Evolutionary conservation across 2,113 vertebrate species (phyloP), one percentile per base, ranked within the genome.

Genomic region (Paramormyrops kingsleyae): DNA sequence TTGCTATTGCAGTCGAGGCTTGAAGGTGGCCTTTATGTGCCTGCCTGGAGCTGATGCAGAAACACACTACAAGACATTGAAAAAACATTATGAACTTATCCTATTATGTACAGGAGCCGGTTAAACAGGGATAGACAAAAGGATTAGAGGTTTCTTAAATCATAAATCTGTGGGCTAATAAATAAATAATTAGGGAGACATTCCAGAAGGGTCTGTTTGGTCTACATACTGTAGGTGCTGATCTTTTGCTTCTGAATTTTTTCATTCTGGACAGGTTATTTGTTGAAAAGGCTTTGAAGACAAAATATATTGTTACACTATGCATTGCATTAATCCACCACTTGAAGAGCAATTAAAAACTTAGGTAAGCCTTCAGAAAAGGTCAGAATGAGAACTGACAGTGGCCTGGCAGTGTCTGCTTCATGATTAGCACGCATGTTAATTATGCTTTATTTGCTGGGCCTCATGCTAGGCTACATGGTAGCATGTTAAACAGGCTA

Each of bases 341-440:
- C 94, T 95, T 95, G 92, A 95, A 96, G 93, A 95, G 95, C 94
- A 96, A 96, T 95, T 95, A 95, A 96, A 95, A 95, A 94, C 95
- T 95, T 94, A 94, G 94, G 91, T 92, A 90, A 93, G 94, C 94
- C 94, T 95, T 95, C 92, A 94, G 92, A 89, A 94, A 94, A 93
- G 92, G 91, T 24, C 31, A 74, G 47, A 46, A 70, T 46, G 24
- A 46, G 13, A 24, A 52, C 47, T 90, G 92, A 91, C 89, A 90
- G 92, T 91, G 92, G 91, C 92, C 85, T 53, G 56, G 91, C 91
- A 56, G 53, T 90, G 90, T 50, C 24, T 39, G 46, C 21, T 46
- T 88, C n/a, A 47, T 35, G 46, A 27, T 49, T 10, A 47, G 74
- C 44, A 50, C 0, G 1, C 17, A 7, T 74, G 44, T 1, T 50